Evolutionary conservation across 2,113 vertebrate genomes (phyloP).

Genomic region (Crotalus horridus): DNA sequence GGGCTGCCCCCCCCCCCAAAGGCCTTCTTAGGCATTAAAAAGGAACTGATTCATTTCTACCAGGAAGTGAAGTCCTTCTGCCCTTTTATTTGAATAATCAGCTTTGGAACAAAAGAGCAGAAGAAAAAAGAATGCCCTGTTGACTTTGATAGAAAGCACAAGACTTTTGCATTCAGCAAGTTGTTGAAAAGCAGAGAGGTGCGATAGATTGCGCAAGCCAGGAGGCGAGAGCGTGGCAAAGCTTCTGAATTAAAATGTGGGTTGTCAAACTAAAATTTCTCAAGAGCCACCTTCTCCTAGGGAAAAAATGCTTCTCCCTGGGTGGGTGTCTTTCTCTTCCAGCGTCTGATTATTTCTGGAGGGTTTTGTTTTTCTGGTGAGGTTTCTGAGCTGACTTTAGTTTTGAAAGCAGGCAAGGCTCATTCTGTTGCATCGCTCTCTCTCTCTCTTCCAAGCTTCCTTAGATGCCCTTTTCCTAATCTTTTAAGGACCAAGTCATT

Average conservation of each 20-base stretch:
- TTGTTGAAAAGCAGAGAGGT: neutral
- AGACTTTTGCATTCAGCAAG: neutral
- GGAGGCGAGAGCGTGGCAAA: neutral
- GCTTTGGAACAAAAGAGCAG: neutral
- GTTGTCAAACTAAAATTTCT: neutral
- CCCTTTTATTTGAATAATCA: slow-evolving; percentile 4
- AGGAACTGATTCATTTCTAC: slow-evolving; percentile 14
- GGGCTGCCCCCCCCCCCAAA: neutral
- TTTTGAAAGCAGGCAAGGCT: neutral
- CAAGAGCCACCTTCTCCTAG: neutral
- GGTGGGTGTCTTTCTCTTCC: neutral
- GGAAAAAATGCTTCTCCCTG: neutral
- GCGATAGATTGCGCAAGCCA: neutral
- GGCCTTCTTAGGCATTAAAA: neutral
- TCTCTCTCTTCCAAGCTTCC: neutral
- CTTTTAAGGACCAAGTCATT: neutral
- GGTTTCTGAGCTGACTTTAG: neutral
- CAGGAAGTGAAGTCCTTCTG: neutral
- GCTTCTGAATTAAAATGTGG: neutral
- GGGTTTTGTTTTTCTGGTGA: neutral
- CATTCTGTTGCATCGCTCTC: neutral
- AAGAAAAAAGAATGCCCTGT: neutral
- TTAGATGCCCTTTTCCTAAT: neutral
- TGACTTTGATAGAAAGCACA: neutral
- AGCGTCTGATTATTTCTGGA: neutral